These are phyloP conservation scores for Climacteris rufus DNA, from an alignment of 2,113 vertebrate genomes.

Conservation along the genomic window DNA sequence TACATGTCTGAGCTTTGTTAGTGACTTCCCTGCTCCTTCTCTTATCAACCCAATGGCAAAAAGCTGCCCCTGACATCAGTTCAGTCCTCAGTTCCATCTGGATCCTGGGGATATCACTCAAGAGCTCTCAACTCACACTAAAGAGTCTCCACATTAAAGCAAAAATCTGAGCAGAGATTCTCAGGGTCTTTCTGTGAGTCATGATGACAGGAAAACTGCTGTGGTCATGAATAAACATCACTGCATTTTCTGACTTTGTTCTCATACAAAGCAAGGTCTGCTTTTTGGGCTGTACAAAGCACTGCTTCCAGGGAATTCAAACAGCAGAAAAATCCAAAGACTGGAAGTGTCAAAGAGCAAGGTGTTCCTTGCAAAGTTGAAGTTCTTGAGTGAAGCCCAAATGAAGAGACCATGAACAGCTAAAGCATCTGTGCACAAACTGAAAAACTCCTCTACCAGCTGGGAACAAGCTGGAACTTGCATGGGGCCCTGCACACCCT, in stretches of 20 bases:
- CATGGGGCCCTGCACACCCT: not conserved
- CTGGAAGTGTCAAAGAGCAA: not conserved
- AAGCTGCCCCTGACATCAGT: not conserved
- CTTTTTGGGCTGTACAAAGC: not conserved
- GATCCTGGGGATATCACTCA: not conserved
- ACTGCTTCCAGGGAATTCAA: not conserved
- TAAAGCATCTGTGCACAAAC: not conserved
- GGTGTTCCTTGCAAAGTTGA: not conserved
- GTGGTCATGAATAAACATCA: not conserved
- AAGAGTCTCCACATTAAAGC: not conserved
- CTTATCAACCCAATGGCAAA: not conserved
- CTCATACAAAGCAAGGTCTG: not conserved
- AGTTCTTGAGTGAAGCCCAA: not conserved
- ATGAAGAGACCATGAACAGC: not conserved
- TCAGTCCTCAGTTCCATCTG: not conserved
- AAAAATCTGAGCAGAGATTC: not conserved
- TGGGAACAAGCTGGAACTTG: constrained; percentile 41
- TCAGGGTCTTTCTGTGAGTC: not conserved
- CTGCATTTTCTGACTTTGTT: not conserved
- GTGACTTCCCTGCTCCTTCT: not conserved
- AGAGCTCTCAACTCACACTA: not conserved
- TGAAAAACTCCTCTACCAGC: not conserved
- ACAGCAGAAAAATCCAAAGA: not conserved
- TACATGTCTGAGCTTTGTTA: not conserved
- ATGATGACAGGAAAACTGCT: not conserved